Base-by-base conservation (phyloP, 2,113 vertebrate species). In the Parus major region DNA sequence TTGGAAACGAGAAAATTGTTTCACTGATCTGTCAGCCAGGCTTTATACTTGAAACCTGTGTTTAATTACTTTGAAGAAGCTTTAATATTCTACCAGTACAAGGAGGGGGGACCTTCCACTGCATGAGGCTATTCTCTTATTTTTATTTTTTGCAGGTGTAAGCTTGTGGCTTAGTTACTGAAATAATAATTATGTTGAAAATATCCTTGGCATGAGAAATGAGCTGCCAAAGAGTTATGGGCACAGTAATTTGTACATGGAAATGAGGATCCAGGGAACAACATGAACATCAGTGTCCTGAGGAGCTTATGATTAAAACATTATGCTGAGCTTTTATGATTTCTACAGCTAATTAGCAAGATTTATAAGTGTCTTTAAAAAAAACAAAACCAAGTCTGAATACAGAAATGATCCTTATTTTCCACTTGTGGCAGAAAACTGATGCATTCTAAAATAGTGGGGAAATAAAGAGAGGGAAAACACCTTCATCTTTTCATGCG, bases 251-350 rank as follows among this genome's bases (percentile, higher is more conserved):
- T 97, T 93, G 92, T 94, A 92, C 90, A 88, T 84, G 77, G 88
- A 96, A 96, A 95, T 86, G 88, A 88, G 93, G 52, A 96, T 70
- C 80, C 68, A 71, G 79, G 90, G 90, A 95, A 90, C 88, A 70
- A 95, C 95, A 93, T 79, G 86, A 96, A 94, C 80, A 95, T 92
- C 86, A 86, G 53, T 84, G 88, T 95, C 92, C 86, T 2, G 8
- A 96, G 86, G 92, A 94, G 93, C 25, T 95, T 90, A 94, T 97
- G 88, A 95, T 96, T 97, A 96, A 96, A 96, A 96, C 86, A 95
- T 86, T 96, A 91, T 96, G 94, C 92, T 71, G 80, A 88, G 76
- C 80, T 95, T 86, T 94, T 92, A 96, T 94, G 95, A 93, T 96
- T 96, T 95, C 93, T 96, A 95, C 95, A 94, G 92, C 46, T 93